Evolutionary conservation across 2,113 vertebrate species (phyloP).

Genomic region (Echinops telfairi): DNA sequence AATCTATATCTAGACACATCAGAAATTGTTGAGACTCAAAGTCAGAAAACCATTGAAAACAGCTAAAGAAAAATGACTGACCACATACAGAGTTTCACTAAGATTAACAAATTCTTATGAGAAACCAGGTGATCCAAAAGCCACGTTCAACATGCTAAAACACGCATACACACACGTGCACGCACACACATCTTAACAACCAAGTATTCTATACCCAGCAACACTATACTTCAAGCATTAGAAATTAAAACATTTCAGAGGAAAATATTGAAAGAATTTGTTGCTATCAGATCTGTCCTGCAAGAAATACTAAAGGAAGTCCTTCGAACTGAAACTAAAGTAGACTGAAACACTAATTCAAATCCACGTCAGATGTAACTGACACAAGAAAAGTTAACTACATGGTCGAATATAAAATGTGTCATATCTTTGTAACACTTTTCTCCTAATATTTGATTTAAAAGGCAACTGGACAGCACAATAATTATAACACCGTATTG

Average conservation of each 20-base stretch:
- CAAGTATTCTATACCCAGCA: background rate
- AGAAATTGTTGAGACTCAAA: background rate
- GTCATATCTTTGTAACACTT: background rate
- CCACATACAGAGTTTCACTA: background rate
- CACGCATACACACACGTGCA: no score
- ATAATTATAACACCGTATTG: background rate
- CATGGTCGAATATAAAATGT: background rate
- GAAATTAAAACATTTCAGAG: background rate
- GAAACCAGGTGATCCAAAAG: background rate
- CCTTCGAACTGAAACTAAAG: background rate
- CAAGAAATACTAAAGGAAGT: background rate
- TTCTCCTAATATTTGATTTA: background rate
- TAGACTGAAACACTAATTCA: background rate
- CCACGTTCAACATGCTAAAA: background rate
- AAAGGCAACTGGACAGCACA: background rate
- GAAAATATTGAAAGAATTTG: background rate
- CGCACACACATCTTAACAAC: no score
- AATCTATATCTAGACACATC: background rate
- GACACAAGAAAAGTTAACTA: background rate
- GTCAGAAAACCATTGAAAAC: background rate
- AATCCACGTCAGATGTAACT: background rate
- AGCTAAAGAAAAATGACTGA: background rate
- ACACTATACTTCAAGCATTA: background rate
- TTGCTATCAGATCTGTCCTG: background rate
- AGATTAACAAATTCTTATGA: background rate